These are phyloP conservation scores for Prionailurus bengalensis DNA, from an alignment of 2,113 vertebrate genomes.

Conservation along the genomic window DNA sequence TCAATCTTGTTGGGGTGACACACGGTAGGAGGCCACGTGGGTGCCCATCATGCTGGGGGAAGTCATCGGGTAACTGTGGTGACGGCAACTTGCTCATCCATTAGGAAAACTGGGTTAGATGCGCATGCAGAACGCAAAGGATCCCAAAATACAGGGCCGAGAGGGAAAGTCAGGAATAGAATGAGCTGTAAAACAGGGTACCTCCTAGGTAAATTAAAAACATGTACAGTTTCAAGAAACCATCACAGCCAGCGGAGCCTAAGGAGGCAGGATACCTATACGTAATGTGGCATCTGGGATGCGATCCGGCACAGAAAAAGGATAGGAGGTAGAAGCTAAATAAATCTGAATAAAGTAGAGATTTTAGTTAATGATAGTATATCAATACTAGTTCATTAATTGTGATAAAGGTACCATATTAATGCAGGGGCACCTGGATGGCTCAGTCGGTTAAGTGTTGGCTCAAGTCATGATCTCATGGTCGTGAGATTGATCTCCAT, in stretches of 20 bases:
- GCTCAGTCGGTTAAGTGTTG: too few relatives aligned
- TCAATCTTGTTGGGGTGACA: background rate
- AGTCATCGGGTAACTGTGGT: background rate
- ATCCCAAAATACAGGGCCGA: background rate
- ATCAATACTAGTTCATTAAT: background rate
- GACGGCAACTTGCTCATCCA: background rate
- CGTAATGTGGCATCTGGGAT: too few relatives aligned
- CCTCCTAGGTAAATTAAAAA: background rate
- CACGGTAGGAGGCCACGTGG: background rate
- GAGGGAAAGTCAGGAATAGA: background rate
- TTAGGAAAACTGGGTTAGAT: background rate
- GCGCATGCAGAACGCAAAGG: rapidly evolving
- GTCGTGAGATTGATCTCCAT: too few relatives aligned
- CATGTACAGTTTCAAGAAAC: background rate
- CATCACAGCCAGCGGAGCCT: background rate
- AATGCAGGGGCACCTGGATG: background rate
- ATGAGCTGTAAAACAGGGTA: background rate
- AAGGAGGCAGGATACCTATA: background rate
- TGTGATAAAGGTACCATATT: background rate
- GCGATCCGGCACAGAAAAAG: background rate
- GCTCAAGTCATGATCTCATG: too few relatives aligned
- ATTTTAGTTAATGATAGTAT: background rate
- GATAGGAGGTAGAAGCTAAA: background rate
- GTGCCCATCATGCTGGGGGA: background rate
- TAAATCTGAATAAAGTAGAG: background rate